Percentiles rank a stretch among this genome's conserved stretches.
Conservation (phyloP, 2,888 invertebrate genomes). For the Adineta ricciae region DNA sequence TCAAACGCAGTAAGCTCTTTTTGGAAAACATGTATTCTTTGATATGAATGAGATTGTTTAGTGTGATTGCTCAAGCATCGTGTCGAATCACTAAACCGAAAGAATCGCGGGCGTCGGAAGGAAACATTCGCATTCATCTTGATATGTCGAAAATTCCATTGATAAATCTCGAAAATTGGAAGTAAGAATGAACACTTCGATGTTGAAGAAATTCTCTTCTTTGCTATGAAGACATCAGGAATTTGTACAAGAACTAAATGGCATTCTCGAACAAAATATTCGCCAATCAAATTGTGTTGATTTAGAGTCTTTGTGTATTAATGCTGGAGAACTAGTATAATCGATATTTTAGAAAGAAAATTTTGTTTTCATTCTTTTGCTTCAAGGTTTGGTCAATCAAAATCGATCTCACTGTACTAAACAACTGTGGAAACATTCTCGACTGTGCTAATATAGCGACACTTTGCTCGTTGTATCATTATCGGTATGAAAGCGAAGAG, state of each 20-base stretch:
- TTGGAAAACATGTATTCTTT: neutral
- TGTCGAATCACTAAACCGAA: constrained; percentile 77
- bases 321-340: constrained; percentile 63
- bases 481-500: too few relatives aligned
- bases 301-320: constrained; percentile 84
- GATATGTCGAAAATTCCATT: constrained; percentile 77
- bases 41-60: constrained; percentile 44
- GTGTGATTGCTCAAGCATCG: constrained; percentile 74
- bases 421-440: constrained; percentile 77
- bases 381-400: constrained; percentile 57
- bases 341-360: neutral
- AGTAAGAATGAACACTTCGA: constrained; percentile 40
- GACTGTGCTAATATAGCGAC: constrained; percentile 83
- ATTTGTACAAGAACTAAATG: constrained; percentile 46
- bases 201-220: too few relatives aligned
- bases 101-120: constrained; percentile 75
- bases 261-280: constrained; percentile 70
- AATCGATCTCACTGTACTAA: constrained; percentile 76
- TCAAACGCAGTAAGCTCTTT: neutral
- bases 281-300: constrained; percentile 83
- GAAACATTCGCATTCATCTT: constrained; percentile 70
- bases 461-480: constrained; percentile 74
- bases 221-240: constrained; percentile 24
- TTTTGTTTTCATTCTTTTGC: too few relatives aligned
- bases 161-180: constrained; percentile 68